Percentiles rank a stretch among this genome's conserved stretches.
Conservation (phyloP, 2,797 vertebrate species). For the Apodemus agrarius region DNA sequence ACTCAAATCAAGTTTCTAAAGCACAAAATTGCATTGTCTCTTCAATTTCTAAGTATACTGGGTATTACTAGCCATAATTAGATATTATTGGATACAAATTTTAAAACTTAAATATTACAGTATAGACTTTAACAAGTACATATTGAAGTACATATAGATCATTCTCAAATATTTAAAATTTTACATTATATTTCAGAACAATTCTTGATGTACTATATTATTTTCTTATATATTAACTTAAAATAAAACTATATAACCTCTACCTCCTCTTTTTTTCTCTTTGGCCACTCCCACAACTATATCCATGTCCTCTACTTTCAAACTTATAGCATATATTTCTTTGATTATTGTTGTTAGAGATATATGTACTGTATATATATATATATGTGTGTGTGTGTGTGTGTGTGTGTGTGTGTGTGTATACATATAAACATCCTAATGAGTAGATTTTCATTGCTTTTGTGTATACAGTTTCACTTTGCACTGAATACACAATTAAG, state of each 20-base stretch:
- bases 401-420: too few relatives aligned
- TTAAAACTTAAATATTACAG: neutral
- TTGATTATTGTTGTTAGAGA: too few relatives aligned
- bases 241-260: neutral
- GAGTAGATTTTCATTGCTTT: neutral
- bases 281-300: neutral
- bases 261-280: neutral
- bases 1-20: neutral
- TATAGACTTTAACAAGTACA: neutral
- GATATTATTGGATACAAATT: neutral
- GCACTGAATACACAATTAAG: neutral
- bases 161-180: neutral
- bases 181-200: neutral
- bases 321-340: neutral
- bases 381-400: neutral
- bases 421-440: neutral
- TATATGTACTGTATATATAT: neutral
- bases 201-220: neutral
- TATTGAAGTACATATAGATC: neutral
- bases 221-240: neutral
- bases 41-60: neutral
- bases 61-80: neutral
- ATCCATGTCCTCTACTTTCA: neutral
- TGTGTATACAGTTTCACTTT: neutral
- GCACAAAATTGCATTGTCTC: neutral